Evolutionary conservation across 2,113 vertebrate species (phyloP), one percentile per base, ranked within the genome.

Genomic region (Pimephales promelas): DNA sequence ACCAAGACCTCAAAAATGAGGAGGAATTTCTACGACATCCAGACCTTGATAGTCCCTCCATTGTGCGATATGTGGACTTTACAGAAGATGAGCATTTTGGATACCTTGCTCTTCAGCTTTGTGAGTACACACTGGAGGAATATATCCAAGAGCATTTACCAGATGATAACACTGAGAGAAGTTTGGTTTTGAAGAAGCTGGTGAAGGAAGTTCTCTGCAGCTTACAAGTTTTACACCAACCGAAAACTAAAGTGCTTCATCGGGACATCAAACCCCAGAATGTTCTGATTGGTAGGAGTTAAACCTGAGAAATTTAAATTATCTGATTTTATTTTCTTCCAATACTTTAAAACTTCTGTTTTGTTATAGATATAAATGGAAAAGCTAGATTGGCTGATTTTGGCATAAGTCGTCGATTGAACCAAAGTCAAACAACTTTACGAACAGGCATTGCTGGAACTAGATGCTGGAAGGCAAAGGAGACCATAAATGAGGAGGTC

Each of bases 251-350:
- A 49, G 88, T 92, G 70, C 82, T 94, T 0, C 92, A 93, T 1
- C 81, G 91, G 2, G 91, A 94, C 77, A 84, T 94, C 18, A 94
- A 93, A 86, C 92, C 93, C 5, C 91, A 92, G 79, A 94, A 93
- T 45, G 87, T 94, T 81, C 59, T 93, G 62, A 93, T 92, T 2
- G 91, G 92, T 94, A 87, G 86, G 52, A 16, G 1, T 2, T 18
- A 49, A 49, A 49, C 4, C 14, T 0, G 86, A n/a, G n/a, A n/a
- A n/a, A n/a, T n/a, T n/a, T n/a, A n/a, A n/a, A n/a, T n/a, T n/a
- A n/a, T n/a, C n/a, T n/a, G n/a, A n/a, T n/a, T n/a, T n/a, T n/a
- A n/a, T n/a, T n/a, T n/a, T n/a, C n/a, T n/a, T n/a, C n/a, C n/a
- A n/a, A n/a, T n/a, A n/a, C n/a, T n/a, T n/a, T n/a, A n/a, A n/a